Percentiles rank a stretch among this genome's conserved stretches.
Conservation (phyloP, 2,113 vertebrate species). For the Hydrochoerus hydrochaeris region DNA sequence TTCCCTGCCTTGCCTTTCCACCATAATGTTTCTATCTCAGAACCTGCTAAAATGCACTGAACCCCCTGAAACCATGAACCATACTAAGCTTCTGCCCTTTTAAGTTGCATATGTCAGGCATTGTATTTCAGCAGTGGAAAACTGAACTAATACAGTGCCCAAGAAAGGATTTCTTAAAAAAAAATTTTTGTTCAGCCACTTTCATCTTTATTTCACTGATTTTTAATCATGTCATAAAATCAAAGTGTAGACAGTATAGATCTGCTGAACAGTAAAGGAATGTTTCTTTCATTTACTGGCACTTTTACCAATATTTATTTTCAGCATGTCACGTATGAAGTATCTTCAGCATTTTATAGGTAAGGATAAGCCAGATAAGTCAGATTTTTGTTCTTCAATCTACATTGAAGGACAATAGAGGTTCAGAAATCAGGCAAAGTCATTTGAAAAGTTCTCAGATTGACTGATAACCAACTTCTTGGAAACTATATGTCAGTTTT, state of each 20-base stretch:
- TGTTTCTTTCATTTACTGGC: neutral
- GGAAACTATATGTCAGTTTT: neutral
- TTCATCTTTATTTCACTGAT: neutral
- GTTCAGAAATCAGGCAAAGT: neutral
- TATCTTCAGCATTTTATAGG: neutral
- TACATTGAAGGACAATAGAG: neutral
- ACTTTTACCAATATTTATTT: neutral
- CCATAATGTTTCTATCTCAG: neutral
- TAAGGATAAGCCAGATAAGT: neutral
- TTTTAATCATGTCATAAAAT: slow-evolving; percentile 21
- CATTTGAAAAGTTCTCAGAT: slow-evolving; percentile 1
- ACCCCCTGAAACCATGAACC: neutral
- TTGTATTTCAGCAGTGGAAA: neutral
- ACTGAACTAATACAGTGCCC: too few species aligned
- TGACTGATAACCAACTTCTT: neutral
- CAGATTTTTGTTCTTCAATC: neutral
- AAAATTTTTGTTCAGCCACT: neutral
- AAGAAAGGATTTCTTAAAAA: neutral
- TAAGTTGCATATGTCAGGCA: neutral
- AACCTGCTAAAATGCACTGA: neutral
- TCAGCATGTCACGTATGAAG: neutral
- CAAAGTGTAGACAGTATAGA: neutral
- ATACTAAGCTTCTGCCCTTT: neutral
- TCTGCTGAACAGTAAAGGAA: neutral
- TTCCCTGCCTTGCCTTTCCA: neutral